Base-by-base conservation (phyloP, 2,888 invertebrate genomes). In the Incurvaria masculella region DNA sequence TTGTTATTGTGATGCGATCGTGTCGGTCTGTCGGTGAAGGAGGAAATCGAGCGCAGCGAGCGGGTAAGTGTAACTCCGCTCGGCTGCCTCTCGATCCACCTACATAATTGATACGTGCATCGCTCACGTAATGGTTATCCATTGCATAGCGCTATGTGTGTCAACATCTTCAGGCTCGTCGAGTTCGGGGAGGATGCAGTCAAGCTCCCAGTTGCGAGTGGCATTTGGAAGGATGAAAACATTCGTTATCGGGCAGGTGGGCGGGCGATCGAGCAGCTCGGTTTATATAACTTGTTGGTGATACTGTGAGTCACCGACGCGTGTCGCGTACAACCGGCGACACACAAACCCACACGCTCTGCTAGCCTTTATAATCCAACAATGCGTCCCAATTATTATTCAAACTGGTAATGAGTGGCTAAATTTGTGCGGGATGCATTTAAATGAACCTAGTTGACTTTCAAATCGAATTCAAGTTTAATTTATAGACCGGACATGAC, bases 41-140 rank as follows among this genome's bases (percentile, higher is more conserved):
- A 33, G 33, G 33, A 33, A 33, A 33, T n/a, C 43, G 27, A 42
- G 40, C 53, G 57, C 64, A 60, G 69, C 66, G 68, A 70, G 68
- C 33, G 14, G 68, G 72, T 71, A 72, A 75, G 74, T 76, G 71
- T 75, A 74, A 75, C 74, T 67, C 68, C 64, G 60, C 65, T 73
- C 65, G 65, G 74, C 64, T 70, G 66, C 67, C 72, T 65, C 67
- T 33, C 33, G 14, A 33, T 33, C 11, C 33, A 33, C 6, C 23
- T 6, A n/a, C n/a, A n/a, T n/a, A n/a, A n/a, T n/a, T n/a, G n/a
- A n/a, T n/a, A n/a, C n/a, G n/a, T n/a, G n/a, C n/a, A n/a, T n/a
- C n/a, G n/a, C n/a, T n/a, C n/a, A n/a, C n/a, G n/a, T n/a, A n/a
- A n/a, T n/a, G n/a, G n/a, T n/a, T n/a, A n/a, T n/a, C n/a, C n/a